Base-by-base conservation (phyloP, 2,797 vertebrate genomes). In the Acanthurus tractus region DNA sequence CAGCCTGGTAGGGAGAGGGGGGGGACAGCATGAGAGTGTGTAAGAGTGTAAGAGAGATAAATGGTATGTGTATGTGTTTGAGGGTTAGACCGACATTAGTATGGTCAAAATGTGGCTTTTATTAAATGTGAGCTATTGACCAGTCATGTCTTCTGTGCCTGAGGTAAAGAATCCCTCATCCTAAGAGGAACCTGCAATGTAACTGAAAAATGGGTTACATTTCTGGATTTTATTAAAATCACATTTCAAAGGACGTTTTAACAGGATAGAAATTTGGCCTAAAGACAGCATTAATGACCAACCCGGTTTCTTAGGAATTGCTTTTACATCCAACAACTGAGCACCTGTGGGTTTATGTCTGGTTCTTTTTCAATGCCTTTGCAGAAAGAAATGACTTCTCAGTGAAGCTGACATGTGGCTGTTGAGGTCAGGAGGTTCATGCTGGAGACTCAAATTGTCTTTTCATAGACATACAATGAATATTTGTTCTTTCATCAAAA, bases 41-140 rank as follows among this genome's bases (percentile, higher is more conserved):
- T 56, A 54, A 56, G 72, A 78, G 55, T 58, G 67, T 68, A 42
- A 74, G 76, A 36, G 72, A 70, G 74, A 82, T 63, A 71, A 66
- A 84, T 49, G 54, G 44, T 13, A 18, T 62, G 49, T 29, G 46
- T 48, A 45, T 70, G 57, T 9, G 10, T 73, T 55, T 74, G 63
- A 55, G 50, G 52, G 50, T 52, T 56, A 4, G 20, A 50, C 6
- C 1, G 1, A 70, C 75, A 56, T 76, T 54, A 61, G 45, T 82
- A 55, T 61, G 53, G 67, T 71, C 48, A 79, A 59, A 57, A 34
- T 62, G 59, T 63, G 49, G 45, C 57, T 78, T 82, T 79, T 58
- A 72, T 72, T 76, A 68, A 79, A 65, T 46, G 56, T 42, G 40
- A 69, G 11, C n/a, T 70, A 82, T 62, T 40, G 34, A 25, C n/a